Evolutionary conservation across 2,113 vertebrate species (phyloP).

Genomic region (Daphoenositta chrysoptera): DNA sequence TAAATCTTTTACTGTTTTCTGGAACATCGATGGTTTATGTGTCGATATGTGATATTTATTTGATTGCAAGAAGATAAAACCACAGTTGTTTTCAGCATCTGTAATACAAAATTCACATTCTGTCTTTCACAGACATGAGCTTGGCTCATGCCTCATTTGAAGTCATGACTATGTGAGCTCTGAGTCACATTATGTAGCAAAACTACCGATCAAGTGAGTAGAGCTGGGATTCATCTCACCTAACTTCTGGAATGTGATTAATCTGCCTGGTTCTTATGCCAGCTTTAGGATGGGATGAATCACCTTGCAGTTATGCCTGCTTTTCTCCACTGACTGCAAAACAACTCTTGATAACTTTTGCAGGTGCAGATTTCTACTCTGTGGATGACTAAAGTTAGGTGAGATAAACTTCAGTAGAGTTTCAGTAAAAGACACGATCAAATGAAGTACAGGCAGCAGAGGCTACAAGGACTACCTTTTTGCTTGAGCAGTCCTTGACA

Average conservation of each 20-base stretch:
- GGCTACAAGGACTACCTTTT: neutral
- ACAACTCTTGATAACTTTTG: neutral
- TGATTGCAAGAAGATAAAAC: neutral
- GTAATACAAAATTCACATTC: neutral
- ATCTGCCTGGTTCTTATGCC: neutral
- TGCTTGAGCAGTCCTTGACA: neutral
- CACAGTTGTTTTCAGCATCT: neutral
- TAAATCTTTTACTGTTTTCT: neutral
- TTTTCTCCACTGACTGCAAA: neutral
- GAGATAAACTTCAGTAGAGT: neutral
- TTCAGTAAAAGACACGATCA: neutral
- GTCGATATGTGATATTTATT: neutral
- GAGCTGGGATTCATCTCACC: neutral
- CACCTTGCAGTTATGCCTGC: neutral
- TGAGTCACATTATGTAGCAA: neutral
- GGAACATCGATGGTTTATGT: neutral
- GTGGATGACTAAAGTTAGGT: neutral
- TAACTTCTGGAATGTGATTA: neutral
- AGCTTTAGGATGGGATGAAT: neutral
- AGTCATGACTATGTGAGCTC: neutral
- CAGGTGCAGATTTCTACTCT: neutral
- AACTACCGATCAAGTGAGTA: neutral
- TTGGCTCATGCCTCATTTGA: neutral
- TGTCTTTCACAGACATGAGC: neutral
- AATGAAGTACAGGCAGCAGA: neutral